Evolutionary conservation across 2,113 vertebrate genomes (phyloP).

Genomic region (Gopherus evgoodei): DNA sequence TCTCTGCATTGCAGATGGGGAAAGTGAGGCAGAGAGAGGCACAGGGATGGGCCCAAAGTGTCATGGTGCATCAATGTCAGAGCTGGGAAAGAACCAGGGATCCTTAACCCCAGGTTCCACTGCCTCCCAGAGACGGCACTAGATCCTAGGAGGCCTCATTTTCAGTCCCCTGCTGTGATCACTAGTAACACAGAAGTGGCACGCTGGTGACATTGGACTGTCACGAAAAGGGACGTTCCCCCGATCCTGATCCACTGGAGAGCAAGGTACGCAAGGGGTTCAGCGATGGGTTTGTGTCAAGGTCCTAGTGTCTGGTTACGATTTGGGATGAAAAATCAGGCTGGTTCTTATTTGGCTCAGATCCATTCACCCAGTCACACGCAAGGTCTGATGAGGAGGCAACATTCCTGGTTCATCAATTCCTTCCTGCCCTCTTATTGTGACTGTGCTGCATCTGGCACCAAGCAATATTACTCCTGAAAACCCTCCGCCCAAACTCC

Average conservation of each 20-base stretch:
- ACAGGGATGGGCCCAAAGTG: background rate
- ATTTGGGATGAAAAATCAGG: background rate
- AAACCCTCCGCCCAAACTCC: background rate
- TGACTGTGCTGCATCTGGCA: background rate
- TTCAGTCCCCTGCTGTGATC: too few species aligned
- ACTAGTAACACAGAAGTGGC: too few species aligned
- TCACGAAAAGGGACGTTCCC: too few species aligned
- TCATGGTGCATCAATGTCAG: background rate
- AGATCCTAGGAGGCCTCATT: too few species aligned
- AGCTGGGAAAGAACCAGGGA: background rate
- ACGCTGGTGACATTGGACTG: too few species aligned
- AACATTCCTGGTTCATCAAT: background rate
- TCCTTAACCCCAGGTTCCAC: background rate
- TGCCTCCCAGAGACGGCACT: background rate
- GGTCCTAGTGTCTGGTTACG: background rate
- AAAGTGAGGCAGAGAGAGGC: rapidly evolving
- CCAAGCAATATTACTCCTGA: background rate
- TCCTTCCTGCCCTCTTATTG: background rate
- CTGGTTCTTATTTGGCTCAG: background rate
- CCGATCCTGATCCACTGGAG: background rate
- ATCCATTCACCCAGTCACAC: background rate
- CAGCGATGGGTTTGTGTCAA: background rate
- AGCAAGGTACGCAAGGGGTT: background rate
- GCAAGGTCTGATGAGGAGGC: background rate
- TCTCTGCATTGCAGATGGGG: background rate